These are phyloP conservation scores for Rotaria magnacalcarata DNA, from an alignment of 2,888 invertebrate species.

Conservation along the genomic window DNA sequence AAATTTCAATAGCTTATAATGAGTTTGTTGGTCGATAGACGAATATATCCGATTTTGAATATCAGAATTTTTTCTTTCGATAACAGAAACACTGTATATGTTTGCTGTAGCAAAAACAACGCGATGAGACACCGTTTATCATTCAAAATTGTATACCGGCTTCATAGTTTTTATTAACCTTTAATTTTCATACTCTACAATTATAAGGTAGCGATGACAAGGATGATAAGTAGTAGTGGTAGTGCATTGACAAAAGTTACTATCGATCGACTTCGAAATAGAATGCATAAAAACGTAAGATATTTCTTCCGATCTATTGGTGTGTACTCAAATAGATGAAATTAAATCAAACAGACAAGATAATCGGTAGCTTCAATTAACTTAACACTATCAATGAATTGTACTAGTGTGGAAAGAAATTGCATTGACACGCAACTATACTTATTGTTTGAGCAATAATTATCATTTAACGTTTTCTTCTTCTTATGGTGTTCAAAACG, in stretches of 20 bases:
- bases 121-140: neutral
- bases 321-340: neutral
- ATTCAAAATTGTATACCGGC: neutral
- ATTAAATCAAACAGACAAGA: neutral
- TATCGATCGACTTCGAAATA: neutral
- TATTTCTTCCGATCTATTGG: neutral
- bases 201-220: neutral
- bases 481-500: too few relatives aligned
- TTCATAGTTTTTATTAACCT: neutral
- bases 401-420: neutral
- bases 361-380: neutral
- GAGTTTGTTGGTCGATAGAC: too few relatives aligned
- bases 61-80: too few relatives aligned
- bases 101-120: neutral
- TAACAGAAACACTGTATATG: neutral
- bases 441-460: neutral
- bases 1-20: too few relatives aligned
- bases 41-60: too few relatives aligned
- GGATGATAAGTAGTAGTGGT: neutral
- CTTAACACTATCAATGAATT: neutral
- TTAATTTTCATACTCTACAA: neutral
- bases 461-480: too few relatives aligned
- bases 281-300: neutral
- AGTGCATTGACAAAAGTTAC: neutral
- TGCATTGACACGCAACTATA: neutral